Percentiles rank a stretch among this genome's conserved stretches.
phyloP scores from a whole-genome alignment of 2,113 vertebrate genomes.

The Tragelaphus scriptus region DNA sequence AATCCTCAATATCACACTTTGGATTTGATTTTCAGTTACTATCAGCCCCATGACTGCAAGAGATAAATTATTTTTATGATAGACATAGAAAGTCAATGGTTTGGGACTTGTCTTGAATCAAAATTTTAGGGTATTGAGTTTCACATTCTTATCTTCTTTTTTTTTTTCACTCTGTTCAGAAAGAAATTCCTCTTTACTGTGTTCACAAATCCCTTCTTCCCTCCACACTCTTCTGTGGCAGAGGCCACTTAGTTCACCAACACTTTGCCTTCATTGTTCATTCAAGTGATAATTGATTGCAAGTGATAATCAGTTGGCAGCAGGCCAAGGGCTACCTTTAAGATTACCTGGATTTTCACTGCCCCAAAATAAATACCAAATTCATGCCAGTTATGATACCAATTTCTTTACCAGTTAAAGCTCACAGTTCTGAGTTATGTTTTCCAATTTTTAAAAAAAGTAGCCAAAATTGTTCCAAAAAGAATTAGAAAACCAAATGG shows the following conservation, averaged over 20 bases:
- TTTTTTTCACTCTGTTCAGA: not conserved
- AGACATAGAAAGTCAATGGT: not conserved
- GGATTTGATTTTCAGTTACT: conserved; percentile 4
- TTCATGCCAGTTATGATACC: not conserved
- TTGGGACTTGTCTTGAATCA: not conserved
- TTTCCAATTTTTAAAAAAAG: not conserved
- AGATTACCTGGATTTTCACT: not conserved
- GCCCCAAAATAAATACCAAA: not conserved
- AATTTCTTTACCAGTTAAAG: not conserved
- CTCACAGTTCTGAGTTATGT: not conserved
- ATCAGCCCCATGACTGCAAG: not conserved
- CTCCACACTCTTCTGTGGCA: not conserved
- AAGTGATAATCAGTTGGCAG: not conserved
- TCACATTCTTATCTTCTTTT: not conserved
- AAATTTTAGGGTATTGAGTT: not conserved
- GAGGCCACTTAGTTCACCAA: not conserved
- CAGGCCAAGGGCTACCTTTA: not conserved
- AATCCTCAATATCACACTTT: not conserved
- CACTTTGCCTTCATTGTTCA: not conserved
- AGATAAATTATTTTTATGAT: not conserved
- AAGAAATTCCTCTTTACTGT: not conserved
- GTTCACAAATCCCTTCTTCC: not conserved
- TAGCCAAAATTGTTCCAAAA: not conserved
- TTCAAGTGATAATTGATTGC: not conserved
- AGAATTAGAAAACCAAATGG: not conserved